Evolutionary conservation across 2,888 invertebrate species (phyloP).

Genomic region (Psylliodes chrysocephalus): DNA sequence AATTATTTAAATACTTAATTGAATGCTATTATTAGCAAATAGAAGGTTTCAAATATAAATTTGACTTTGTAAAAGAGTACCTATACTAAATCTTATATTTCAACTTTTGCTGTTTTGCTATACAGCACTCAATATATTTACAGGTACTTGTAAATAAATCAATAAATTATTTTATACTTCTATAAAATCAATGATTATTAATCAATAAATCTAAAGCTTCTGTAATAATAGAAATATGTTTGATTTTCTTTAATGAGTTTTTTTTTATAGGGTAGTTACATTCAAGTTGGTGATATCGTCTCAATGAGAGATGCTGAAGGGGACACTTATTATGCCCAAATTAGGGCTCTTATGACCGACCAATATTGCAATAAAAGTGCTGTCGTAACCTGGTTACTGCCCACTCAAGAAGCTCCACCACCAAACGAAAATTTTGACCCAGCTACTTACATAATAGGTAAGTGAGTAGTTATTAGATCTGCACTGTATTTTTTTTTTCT

Average conservation of each 20-base stretch:
- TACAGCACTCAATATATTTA: no score
- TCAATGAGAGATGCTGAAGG: conserved; percentile 82
- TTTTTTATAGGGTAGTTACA: conserved; percentile 81
- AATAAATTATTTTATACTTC: background rate
- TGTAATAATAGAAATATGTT: no score
- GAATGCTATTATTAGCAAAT: no score
- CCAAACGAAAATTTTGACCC: conserved; percentile 86
- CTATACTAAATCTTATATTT: no score
- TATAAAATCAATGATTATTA: background rate
- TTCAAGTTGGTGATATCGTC: conserved; percentile 92
- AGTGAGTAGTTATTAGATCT: no score
- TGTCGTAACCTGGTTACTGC: conserved; percentile 90
- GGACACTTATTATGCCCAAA: conserved; percentile 87
- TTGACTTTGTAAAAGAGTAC: no score
- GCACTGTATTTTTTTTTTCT: no score
- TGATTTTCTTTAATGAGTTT: no score
- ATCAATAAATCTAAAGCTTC: background rate
- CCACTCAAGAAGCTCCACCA: conserved; percentile 82
- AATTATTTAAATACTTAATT: no score
- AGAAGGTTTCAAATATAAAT: no score
- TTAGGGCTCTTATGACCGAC: conserved; percentile 88
- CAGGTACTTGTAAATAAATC: background rate
- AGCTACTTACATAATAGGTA: conserved; percentile 88
- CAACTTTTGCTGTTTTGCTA: no score
- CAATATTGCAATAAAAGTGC: conserved; percentile 95